Percentiles rank a stretch among this genome's conserved stretches.
phyloP scores from a whole-genome alignment of 2,888 invertebrate species.

The Podotricha telesiphe region DNA sequence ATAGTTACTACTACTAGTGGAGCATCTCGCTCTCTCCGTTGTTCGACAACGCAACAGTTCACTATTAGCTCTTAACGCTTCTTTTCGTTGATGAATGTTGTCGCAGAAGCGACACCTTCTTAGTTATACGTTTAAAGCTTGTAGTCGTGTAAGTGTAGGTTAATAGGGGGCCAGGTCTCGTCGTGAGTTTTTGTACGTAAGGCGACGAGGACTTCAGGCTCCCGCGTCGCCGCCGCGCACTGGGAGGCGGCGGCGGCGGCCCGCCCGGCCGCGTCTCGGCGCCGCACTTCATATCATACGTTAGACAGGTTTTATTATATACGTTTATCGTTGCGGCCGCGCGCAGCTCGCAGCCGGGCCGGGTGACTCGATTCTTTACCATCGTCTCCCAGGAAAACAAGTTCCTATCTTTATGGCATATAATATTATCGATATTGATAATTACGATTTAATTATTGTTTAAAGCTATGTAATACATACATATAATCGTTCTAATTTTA shows the following conservation, averaged over 20 bases:
- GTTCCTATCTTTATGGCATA: conserved; percentile 85
- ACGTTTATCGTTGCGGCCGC: conserved; percentile 79
- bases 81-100: conserved; percentile 80
- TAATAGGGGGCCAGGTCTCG: conserved; percentile 69
- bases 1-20: conserved; percentile 80
- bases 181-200: conserved; percentile 56
- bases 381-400: conserved; percentile 85
- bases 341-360: conserved; percentile 72
- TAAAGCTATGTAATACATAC: conserved; percentile 85
- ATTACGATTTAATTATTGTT: conserved; percentile 85
- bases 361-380: conserved; percentile 72
- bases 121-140: conserved; percentile 83
- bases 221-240: conserved; percentile 76
- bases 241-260: conserved; percentile 80
- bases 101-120: conserved; percentile 74
- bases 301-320: conserved; percentile 83
- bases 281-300: conserved; percentile 82
- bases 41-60: conserved; percentile 84
- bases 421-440: conserved; percentile 85
- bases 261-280: conserved; percentile 66
- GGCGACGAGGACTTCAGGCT: conserved; percentile 58
- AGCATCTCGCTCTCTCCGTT: conserved; percentile 81
- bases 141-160: conserved; percentile 80
- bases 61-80: conserved; percentile 84
- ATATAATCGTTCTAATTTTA: conserved; percentile 85